Conservation (phyloP, 2,888 invertebrate genomes). For the Cylloceria caligata region DNA sequence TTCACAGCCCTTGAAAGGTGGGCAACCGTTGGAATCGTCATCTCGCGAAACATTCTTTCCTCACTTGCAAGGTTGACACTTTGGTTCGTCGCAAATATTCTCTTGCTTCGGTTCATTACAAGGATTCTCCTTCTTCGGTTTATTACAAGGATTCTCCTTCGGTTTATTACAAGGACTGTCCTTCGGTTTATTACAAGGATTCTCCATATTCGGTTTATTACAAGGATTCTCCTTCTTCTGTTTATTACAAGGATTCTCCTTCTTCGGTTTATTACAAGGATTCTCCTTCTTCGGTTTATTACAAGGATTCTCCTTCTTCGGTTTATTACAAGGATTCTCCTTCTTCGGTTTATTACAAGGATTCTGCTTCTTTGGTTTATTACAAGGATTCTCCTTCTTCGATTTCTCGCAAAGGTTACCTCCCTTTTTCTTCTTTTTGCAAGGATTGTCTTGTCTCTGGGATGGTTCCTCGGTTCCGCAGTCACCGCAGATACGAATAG, state of each 20-base stretch:
- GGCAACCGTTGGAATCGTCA: neutral
- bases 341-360: neutral
- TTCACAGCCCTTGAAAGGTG: neutral
- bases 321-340: neutral
- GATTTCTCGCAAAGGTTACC: constrained; percentile 40
- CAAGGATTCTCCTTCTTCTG: constrained; percentile 33
- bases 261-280: neutral
- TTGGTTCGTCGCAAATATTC: constrained; percentile 15
- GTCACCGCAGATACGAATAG: constrained; percentile 61
- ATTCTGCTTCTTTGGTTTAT: constrained; percentile 10
- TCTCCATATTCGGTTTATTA: constrained; percentile 43
- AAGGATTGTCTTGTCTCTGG: constrained; percentile 32
- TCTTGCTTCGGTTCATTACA: neutral
- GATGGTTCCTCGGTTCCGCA: constrained; percentile 60
- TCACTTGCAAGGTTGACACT: neutral
- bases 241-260: neutral
- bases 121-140: neutral
- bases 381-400: constrained; percentile 23
- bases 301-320: neutral
- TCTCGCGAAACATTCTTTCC: constrained; percentile 15
- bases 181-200: constrained; percentile 39
- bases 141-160: constrained; percentile 9
- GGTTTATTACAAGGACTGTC: constrained; percentile 20
- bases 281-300: neutral
- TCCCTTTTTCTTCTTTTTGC: constrained; percentile 47